Base-by-base conservation (phyloP, 2,888 invertebrate genomes). In the Papilio demoleus region DNA sequence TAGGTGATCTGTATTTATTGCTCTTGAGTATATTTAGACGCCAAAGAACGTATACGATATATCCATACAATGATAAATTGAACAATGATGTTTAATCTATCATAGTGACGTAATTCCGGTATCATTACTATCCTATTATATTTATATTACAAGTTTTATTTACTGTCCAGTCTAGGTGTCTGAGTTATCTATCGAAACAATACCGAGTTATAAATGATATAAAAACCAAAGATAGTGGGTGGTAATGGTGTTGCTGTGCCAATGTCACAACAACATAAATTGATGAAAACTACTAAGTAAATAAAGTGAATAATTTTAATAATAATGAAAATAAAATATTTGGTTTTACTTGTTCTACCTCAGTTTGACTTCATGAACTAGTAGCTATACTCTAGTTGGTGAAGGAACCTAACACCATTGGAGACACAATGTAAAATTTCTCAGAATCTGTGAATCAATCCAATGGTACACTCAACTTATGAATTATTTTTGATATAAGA, bases 221-320 rank as follows among this genome's bases (percentile, higher is more conserved):
- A 14, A 65, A 53, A 65, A 69, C n/a, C 65, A 69, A 65, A 61
- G 60, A 14, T 58, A 8, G 68, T 68, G 65, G 65, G 69, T 56
- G 69, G 65, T 42, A 61, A 65, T 65, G 56, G 65, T 59, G 64
- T 60, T 36, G 40, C 17, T 45, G 24, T 58, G 22, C 11, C 19
- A 42, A 17, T 50, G 42, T 47, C 17, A 40, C 40, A 45, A 45
- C 53, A 61, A 67, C 38, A 17, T 14, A 9, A 56, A 34, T 22
- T 17, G 11, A 38, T 31, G 12, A 14, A n/a, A 0, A 47, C 12
- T 27, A 31, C 14, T n/a, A n/a, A n/a, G n/a, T n/a, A n/a, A n/a
- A n/a, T n/a, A n/a, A n/a, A n/a, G n/a, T n/a, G n/a, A n/a, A n/a
- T n/a, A n/a, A n/a, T n/a, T n/a, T n/a, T n/a, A n/a, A n/a, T n/a